Evolutionary conservation across 35 echinoderm and acorn worm species (phyloP), one percentile per base, ranked within the genome.

Genomic region (Heliocidaris tuberculata): DNA sequence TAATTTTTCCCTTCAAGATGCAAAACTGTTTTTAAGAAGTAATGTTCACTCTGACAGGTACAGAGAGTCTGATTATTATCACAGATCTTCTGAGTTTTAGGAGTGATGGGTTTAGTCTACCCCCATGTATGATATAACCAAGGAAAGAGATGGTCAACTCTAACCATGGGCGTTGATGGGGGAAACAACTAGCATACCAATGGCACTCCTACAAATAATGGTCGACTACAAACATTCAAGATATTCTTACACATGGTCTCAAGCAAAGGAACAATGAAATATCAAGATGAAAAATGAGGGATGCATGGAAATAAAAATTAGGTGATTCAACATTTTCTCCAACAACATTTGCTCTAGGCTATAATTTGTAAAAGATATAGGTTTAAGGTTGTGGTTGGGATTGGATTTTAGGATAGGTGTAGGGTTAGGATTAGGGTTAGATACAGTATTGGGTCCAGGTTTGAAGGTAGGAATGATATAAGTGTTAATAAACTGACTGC

Each of bases 41-140:
- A 78, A 89, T 89, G 87, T 89, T 42, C 47, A 89, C 87, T 89
- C 87, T 48, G 87, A 89, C 87, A 89, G 87, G 87, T 89, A 32
- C 87, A 89, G 47, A 89, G 17, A 31, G 47, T 31, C 87, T 89
- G 87, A 42, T 89, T 32, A 42, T 42, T 16, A 48, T 89, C 9
- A 89, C 87, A 89, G 47, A 89, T 89, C 47, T 32, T 48, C 47
- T 89, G 87, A 48, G 87, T 89, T 89, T 89, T 89, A 89, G 87
- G 87, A 89, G 87, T 89, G 47, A 89, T 42, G 87, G 87, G 47
- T 32, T 89, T 89, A 89, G 11, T 89, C 31, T 89, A 89, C 47
- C 87, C 87, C 87, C 87, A 89, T 42, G 30, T 89, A 24, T 42
- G 3, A 89, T 17, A 89, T 89, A 32, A 47, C 87, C 87, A 89